Evolutionary conservation across 2,113 vertebrate species (phyloP).

Genomic region (Mionectes macconnelli): DNA sequence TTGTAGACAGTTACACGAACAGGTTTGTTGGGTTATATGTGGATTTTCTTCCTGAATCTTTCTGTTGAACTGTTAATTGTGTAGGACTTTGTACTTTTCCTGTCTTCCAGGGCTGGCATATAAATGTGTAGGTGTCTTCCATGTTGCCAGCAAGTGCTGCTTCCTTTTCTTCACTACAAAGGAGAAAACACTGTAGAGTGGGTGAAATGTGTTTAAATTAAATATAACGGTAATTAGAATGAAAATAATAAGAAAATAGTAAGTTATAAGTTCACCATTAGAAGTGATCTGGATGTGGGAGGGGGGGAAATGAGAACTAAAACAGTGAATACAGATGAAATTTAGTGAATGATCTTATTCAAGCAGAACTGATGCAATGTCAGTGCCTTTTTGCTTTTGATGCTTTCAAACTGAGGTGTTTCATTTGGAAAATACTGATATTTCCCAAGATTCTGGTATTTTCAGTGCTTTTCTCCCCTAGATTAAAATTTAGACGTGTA

Average conservation of each 20-base stretch:
- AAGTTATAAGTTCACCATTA: neutral
- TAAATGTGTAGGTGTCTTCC: neutral
- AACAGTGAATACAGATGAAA: neutral
- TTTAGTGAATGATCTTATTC: neutral
- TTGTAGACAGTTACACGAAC: neutral
- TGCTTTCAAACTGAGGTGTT: neutral
- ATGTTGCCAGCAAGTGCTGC: neutral
- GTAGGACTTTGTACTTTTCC: neutral
- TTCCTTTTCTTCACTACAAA: neutral
- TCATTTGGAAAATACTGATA: neutral
- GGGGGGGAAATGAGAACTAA: neutral
- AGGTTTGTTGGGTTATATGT: neutral
- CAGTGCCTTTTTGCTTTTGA: neutral
- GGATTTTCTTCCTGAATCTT: neutral
- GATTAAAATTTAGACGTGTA: neutral
- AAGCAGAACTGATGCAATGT: neutral
- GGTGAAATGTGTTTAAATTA: neutral
- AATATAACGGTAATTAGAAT: neutral
- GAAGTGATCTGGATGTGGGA: neutral
- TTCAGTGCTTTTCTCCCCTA: accelerated
- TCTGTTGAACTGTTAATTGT: neutral
- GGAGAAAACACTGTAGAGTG: neutral
- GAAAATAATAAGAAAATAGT: neutral
- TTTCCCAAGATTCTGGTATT: neutral
- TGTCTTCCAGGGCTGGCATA: neutral